Evolutionary conservation across 2,113 vertebrate genomes (phyloP).

Genomic region (Barnardius zonarius): DNA sequence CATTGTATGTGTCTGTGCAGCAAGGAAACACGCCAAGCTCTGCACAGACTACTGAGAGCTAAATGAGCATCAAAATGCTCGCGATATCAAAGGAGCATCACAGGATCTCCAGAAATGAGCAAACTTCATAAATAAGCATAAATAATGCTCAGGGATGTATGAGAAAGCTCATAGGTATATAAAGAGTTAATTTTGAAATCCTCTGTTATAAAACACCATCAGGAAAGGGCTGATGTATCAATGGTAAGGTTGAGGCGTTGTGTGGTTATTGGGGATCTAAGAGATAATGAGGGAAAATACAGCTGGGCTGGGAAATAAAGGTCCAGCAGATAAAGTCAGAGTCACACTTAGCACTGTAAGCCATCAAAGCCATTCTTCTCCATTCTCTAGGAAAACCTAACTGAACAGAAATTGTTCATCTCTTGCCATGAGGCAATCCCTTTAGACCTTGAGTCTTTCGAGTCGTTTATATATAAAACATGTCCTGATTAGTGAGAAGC

Average conservation of each 20-base stretch:
- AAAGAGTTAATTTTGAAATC: background rate
- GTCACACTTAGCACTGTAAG: background rate
- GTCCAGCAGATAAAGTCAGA: background rate
- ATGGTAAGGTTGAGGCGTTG: background rate
- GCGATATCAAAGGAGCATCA: background rate
- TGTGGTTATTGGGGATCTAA: background rate
- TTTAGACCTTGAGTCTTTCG: background rate
- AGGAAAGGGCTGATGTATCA: background rate
- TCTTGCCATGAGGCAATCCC: background rate
- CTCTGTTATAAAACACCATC: background rate
- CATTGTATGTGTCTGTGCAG: background rate
- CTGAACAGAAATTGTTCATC: background rate
- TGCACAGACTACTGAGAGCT: background rate
- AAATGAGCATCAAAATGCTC: background rate
- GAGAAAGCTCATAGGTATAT: background rate
- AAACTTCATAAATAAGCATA: background rate
- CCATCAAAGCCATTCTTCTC: background rate
- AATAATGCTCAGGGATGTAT: background rate
- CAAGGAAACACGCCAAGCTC: background rate
- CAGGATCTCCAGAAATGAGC: background rate
- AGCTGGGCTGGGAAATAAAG: background rate
- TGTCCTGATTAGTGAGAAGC: background rate
- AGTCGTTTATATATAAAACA: background rate
- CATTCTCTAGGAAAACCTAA: background rate
- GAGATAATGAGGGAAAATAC: background rate